Evolutionary conservation across 1,140 invertebrate species (phyloP).

Genomic region (Sycobia sp.): DNA sequence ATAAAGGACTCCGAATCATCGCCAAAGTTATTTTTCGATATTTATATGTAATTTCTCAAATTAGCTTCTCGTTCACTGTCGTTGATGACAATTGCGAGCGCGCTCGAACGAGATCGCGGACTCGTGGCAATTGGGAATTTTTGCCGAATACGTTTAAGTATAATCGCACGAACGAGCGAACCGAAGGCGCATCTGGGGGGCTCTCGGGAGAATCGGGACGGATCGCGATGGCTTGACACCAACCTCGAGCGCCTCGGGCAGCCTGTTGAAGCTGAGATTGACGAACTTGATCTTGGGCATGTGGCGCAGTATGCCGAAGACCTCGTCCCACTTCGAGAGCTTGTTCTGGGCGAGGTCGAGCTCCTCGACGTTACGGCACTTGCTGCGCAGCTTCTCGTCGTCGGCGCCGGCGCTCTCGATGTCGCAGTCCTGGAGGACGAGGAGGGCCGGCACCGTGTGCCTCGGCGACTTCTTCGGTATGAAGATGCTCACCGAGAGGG

Average conservation of each 20-base stretch:
- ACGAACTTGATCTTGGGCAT: conserved; percentile 88
- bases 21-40: too few relatives aligned
- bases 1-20: too few relatives aligned
- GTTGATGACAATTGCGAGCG: too few relatives aligned
- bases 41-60: too few relatives aligned
- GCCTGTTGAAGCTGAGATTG: conserved; percentile 87
- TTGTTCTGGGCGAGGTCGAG: conserved; percentile 90
- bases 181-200: too few relatives aligned
- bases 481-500: conserved; percentile 75
- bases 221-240: too few relatives aligned
- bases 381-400: conserved; percentile 72
- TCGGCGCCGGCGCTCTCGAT: conserved; percentile 86
- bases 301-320: conserved; percentile 82
- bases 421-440: conserved; percentile 88
- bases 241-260: conserved; percentile 68
- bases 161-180: too few relatives aligned
- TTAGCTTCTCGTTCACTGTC: too few relatives aligned
- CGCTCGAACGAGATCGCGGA: too few relatives aligned
- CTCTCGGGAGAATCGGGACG: too few relatives aligned
- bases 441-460: conserved; percentile 76
- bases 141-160: too few relatives aligned
- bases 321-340: conserved; percentile 82
- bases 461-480: conserved; percentile 81
- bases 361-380: conserved; percentile 85
- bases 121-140: too few relatives aligned